phyloP scores from a whole-genome alignment of 2,888 invertebrate species.

The Tenthredo amoena region DNA sequence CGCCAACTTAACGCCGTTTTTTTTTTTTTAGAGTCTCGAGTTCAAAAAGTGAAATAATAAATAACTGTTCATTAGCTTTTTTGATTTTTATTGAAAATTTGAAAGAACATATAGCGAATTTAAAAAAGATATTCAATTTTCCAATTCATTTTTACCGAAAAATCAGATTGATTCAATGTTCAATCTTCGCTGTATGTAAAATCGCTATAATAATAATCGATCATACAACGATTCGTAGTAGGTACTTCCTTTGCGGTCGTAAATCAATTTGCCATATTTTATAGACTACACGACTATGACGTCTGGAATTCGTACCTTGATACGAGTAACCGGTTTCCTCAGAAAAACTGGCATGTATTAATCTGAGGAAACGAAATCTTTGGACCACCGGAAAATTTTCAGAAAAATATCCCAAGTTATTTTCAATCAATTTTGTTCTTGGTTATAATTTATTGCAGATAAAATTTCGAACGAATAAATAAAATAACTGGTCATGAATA shows the following conservation, averaged over 20 bases:
- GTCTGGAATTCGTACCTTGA: background rate
- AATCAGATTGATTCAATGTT: background rate
- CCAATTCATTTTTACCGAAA: background rate
- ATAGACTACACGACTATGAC: background rate
- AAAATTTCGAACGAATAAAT: background rate
- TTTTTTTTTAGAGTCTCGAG: too few species aligned
- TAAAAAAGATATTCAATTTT: background rate
- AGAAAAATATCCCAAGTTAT: background rate
- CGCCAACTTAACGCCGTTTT: too few species aligned
- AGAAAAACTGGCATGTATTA: background rate
- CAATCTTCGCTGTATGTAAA: background rate
- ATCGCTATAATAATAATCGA: background rate
- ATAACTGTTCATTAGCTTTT: background rate
- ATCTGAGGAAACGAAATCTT: background rate
- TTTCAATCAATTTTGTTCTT: background rate
- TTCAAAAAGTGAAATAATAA: background rate
- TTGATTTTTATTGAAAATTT: too few species aligned
- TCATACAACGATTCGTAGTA: background rate
- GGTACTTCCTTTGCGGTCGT: background rate
- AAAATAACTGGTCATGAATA: background rate
- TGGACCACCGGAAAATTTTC: background rate
- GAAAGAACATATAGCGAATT: too few species aligned
- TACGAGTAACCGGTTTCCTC: constrained; percentile 15
- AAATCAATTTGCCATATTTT: constrained; percentile 12
- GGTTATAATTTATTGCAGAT: background rate